A percentile compares a stretch with the other conserved stretches of the same genome.
Evolutionary conservation across 64 coral and sea anemone species (phyloP).

Genomic region (Astreopora myriophthalma): DNA sequence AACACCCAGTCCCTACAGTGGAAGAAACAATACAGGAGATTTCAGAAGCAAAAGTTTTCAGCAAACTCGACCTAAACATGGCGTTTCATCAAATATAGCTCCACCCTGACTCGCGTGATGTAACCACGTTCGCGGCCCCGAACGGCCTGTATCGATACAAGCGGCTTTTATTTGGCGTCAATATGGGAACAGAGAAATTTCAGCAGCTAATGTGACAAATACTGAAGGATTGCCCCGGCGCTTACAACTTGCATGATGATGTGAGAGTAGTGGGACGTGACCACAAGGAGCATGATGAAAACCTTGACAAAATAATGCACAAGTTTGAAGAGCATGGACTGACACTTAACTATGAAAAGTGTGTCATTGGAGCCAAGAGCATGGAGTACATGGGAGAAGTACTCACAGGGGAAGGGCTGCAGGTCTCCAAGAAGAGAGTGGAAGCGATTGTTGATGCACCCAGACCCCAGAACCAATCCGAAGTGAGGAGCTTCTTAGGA

Average conservation of each 20-base stretch:
- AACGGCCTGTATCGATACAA: no score
- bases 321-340: no score
- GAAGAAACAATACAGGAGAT: constrained; percentile 48
- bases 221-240: constrained; percentile 24
- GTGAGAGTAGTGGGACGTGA: constrained; percentile 14
- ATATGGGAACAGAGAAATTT: background rate
- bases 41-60: constrained; percentile 23
- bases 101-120: constrained; percentile 34
- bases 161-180: no score
- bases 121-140: background rate
- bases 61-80: constrained; percentile 55
- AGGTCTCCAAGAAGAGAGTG: no score
- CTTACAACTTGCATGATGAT: constrained; percentile 17
- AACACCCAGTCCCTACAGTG: constrained; percentile 10
- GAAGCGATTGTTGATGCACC: no score
- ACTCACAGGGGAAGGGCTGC: no score
- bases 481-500: no score
- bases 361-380: no score
- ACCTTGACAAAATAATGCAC: constrained; percentile 1
- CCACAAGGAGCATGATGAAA: constrained; percentile 12
- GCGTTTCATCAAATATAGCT: constrained; percentile 49
- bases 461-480: no score
- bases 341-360: no score
- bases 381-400: no score
- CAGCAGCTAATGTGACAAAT: constrained; percentile 36